Conservation (phyloP, 2,113 vertebrate genomes). For the Podilymbus podiceps region DNA sequence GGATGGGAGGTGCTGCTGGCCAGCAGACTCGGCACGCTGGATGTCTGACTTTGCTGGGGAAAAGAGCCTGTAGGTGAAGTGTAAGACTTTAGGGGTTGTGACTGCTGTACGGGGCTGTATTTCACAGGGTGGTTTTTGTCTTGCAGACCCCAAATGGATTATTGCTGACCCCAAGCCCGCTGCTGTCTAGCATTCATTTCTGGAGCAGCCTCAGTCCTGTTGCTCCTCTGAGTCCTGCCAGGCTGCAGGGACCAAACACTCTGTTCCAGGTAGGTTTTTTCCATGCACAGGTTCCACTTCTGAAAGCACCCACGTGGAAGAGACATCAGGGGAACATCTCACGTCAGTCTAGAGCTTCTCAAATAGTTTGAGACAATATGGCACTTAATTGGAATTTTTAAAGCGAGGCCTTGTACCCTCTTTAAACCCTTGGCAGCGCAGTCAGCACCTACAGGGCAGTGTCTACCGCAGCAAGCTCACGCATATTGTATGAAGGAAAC, state of each 20-base stretch:
- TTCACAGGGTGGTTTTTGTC: not conserved
- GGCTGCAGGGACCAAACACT: conserved; percentile 90
- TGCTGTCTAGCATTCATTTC: conserved; percentile 94
- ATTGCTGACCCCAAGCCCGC: conserved; percentile 90
- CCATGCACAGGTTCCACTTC: not conserved
- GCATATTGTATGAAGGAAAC: not conserved
- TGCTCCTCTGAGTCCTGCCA: conserved; percentile 91
- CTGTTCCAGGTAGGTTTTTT: conserved; percentile 88
- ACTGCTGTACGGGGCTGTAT: not conserved
- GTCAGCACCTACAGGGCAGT: not conserved
- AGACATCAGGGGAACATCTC: not conserved
- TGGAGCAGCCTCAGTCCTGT: conserved; percentile 96
- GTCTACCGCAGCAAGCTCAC: not conserved
- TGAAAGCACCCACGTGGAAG: accelerated
- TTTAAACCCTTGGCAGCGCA: not conserved
- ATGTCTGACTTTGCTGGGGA: not conserved
- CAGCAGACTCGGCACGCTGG: accelerated
- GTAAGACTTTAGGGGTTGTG: not conserved
- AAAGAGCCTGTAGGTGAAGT: not conserved
- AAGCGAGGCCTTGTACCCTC: not conserved
- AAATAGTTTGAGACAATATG: not conserved
- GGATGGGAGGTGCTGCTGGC: not conserved
- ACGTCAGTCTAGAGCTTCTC: not conserved
- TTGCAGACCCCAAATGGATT: conserved; percentile 89
- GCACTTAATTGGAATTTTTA: not conserved